These are phyloP conservation scores for Perognathus longimembris DNA, from an alignment of 2,113 vertebrate genomes.

Conservation along the genomic window DNA sequence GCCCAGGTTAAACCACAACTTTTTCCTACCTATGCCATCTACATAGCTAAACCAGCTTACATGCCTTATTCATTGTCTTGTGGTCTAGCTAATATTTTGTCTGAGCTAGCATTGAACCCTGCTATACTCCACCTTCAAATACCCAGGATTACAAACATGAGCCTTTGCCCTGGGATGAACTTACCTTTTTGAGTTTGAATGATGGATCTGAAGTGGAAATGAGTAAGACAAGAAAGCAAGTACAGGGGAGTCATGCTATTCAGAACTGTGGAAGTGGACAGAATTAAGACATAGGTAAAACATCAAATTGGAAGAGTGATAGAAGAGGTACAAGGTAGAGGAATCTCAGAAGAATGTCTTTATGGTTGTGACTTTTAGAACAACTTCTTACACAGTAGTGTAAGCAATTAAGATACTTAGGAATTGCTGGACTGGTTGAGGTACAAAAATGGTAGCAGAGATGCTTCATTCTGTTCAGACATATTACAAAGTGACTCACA, in stretches of 20 bases:
- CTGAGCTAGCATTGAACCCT: too few relatives aligned
- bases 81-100: too few relatives aligned
- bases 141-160: too few relatives aligned
- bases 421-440: neutral
- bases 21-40: too few relatives aligned
- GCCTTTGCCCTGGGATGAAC: neutral
- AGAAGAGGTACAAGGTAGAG: rapidly evolving
- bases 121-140: too few relatives aligned
- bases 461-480: neutral
- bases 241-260: neutral
- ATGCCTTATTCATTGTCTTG: too few relatives aligned
- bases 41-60: too few relatives aligned
- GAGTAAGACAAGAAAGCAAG: neutral
- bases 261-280: neutral
- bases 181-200: neutral
- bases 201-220: neutral
- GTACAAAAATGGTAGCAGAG: neutral
- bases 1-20: too few relatives aligned
- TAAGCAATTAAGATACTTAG: neutral
- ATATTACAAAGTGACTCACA: neutral
- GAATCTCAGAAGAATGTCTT: neutral
- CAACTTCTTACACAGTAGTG: neutral
- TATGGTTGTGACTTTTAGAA: neutral
- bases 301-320: neutral
- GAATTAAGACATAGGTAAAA: neutral